Base-by-base conservation (phyloP, 2,888 invertebrate species). In the Drosophila multiciliata region DNA sequence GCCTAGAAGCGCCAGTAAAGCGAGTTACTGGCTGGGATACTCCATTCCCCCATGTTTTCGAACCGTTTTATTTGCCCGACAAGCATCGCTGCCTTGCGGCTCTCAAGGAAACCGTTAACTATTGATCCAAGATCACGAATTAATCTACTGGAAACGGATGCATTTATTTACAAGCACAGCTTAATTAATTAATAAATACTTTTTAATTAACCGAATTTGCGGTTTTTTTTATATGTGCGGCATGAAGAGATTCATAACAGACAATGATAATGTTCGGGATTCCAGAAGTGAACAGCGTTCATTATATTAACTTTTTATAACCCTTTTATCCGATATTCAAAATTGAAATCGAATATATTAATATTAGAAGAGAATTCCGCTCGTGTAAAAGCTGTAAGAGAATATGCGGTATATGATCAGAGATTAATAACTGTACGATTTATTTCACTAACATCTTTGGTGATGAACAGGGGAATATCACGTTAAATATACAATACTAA, bases 1-100 rank as follows among this genome's bases (percentile, higher is more conserved):
- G 97, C 92, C 94, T 99, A 82, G 99, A 99, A 93, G 98, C 99
- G 1, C 99, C 99, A 0, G 94, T 99, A 17, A 94, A 95, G 52
- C 95, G 99, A 78, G 97, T 98, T 55, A 95, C 98, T 32, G 93
- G 99, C 15, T 98, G 98, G 95, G 99, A 99, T 94, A 97, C 98
- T 3, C 99, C 99, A 15, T 99, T 99, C 94, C 98, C 99, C 7
- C 98, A 98, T 93, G 95, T 98, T 55, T 99, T 96, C 93, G 99
- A 99, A 93, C 97, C 97, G 0, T 98, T 99, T 94, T 99, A 99
- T 94, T 93, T 99, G 80, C 99, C 99, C 1, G 97, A 97, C 93
- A 98, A 97, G 92, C 97, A 97, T 96, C 94, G 99, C 59, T 98
- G 98, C 91, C 94, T 97, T 71, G 96, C 97, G 66, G 97, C 97